A percentile compares a stretch with the other conserved stretches of the same genome.
These are phyloP conservation scores for Tenthredo livida DNA, from an alignment of 2,888 invertebrate genomes.

Conservation along the genomic window DNA sequence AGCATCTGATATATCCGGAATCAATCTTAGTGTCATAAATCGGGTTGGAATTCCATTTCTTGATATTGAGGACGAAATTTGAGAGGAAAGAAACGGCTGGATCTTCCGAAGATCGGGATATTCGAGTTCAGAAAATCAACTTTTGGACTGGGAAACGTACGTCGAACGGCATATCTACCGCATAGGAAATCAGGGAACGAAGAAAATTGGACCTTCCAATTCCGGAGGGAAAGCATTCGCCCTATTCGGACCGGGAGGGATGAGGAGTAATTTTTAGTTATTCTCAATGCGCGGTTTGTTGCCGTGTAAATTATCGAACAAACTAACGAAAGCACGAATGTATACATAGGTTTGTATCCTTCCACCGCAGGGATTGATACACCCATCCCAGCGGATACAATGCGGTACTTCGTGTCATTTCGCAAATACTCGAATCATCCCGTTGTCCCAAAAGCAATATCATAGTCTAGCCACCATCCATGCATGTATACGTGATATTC, in stretches of 20 bases:
- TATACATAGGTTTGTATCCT: not conserved
- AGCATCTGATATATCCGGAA: not conserved
- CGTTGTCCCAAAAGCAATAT: not conserved
- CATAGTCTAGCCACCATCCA: not conserved
- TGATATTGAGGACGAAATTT: not conserved
- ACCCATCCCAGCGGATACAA: constrained; percentile 5
- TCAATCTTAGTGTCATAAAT: not conserved
- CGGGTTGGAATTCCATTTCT: not conserved
- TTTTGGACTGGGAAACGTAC: not conserved
- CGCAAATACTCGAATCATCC: constrained; percentile 22
- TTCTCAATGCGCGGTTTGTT: not conserved
- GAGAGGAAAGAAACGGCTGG: not conserved
- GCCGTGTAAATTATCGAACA: constrained; percentile 16
- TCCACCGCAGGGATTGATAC: not conserved
- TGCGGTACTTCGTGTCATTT: not conserved
- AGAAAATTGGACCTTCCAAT: not conserved
- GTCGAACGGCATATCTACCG: not conserved
- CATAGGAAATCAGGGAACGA: not conserved
- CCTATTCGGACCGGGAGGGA: not conserved
- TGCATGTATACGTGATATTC: not conserved
- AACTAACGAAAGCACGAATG: constrained; percentile 5
- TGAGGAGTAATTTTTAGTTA: not conserved
- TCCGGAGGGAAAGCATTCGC: not conserved
- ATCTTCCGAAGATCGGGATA: not conserved
- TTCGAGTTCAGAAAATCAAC: not conserved